Conservation (phyloP, 2,888 invertebrate species). For the Neoitamus cyanurus region DNA sequence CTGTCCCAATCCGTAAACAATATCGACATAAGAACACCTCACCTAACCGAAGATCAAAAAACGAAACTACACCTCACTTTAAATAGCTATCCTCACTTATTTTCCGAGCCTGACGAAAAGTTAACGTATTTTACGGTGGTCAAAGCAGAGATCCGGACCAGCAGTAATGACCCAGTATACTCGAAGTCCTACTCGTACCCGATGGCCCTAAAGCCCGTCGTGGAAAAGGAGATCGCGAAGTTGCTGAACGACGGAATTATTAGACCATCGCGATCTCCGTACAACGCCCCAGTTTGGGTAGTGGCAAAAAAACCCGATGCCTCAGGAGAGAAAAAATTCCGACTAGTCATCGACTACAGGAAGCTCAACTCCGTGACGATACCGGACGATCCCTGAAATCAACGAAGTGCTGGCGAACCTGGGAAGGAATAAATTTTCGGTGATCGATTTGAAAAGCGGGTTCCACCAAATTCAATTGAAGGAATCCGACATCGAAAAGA, state of each 20-base stretch:
- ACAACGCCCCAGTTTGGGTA: background rate
- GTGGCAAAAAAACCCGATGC: background rate
- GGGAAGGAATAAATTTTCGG: background rate
- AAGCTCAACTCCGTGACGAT: background rate
- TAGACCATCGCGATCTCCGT: background rate
- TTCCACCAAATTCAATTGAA: background rate
- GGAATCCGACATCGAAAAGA: background rate
- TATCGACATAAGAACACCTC: background rate
- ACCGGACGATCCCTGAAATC: background rate
- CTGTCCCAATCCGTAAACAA: background rate
- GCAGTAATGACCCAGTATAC: background rate
- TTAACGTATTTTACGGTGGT: background rate
- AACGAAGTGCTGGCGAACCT: background rate
- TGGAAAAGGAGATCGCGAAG: background rate
- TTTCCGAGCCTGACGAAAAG: background rate
- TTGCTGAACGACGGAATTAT: background rate
- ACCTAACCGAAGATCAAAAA: background rate
- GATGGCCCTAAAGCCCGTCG: background rate
- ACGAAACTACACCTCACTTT: background rate
- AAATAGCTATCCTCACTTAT: background rate
- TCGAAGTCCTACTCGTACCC: background rate
- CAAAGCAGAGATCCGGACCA: background rate
- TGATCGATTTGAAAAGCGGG: background rate
- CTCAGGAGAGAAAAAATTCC: background rate
- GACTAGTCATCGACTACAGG: background rate